Conservation (phyloP, 2,888 invertebrate species). For the Trachelus troglodyta region DNA sequence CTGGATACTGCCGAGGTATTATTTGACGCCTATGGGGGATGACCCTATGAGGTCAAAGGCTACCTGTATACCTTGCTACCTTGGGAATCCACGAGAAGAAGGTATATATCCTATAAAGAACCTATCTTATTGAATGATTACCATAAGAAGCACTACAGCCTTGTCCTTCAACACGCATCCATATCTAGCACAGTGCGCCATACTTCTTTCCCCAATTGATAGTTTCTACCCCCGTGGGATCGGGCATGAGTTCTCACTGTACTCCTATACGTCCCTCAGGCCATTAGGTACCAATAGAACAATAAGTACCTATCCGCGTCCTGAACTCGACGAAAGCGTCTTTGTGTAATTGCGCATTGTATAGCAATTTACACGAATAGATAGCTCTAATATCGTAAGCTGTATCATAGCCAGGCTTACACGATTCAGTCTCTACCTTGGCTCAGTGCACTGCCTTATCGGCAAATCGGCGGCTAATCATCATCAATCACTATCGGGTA, state of each 20-base stretch:
- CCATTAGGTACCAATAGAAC: neutral
- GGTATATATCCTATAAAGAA: neutral
- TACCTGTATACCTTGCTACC: neutral
- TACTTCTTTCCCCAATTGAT: neutral
- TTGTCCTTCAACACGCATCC: neutral
- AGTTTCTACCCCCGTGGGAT: neutral
- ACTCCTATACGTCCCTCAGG: neutral
- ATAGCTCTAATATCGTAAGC: constrained; percentile 53
- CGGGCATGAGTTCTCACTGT: neutral
- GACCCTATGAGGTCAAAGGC: neutral
- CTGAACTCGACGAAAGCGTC: neutral
- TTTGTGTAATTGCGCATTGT: constrained; percentile 53
- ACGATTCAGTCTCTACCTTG: constrained; percentile 23
- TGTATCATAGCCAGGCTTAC: constrained; percentile 49
- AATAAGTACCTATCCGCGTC: neutral
- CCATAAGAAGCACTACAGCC: neutral
- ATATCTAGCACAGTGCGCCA: neutral
- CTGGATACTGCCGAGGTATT: constrained; percentile 5
- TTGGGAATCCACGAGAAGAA: neutral
- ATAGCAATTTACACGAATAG: constrained; percentile 56
- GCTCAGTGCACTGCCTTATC: constrained; percentile 59
- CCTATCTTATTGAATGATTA: neutral
- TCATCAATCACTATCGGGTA: constrained; percentile 63
- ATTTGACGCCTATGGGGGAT: neutral
- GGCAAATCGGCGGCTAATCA: constrained; percentile 63